Evolutionary conservation across 2,797 vertebrate species (phyloP).

Genomic region (Eospalax fontanierii): DNA sequence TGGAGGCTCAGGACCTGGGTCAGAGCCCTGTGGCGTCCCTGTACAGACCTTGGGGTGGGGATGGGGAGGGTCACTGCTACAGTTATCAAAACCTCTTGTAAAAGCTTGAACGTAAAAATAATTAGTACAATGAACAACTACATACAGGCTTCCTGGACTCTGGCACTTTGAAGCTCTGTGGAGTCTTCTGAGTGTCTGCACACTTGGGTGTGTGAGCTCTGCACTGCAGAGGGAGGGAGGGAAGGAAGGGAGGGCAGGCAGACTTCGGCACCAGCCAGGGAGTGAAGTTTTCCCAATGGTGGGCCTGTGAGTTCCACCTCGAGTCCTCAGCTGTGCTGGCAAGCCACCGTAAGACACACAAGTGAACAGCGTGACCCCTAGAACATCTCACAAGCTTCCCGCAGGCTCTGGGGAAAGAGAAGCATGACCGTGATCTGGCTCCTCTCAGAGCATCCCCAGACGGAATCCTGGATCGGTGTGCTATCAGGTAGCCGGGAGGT

Average conservation of each 20-base stretch:
- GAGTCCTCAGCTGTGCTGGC: neutral
- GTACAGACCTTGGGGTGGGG: neutral
- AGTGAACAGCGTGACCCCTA: neutral
- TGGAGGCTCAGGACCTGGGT: neutral
- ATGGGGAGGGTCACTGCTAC: too few species aligned
- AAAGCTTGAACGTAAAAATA: neutral
- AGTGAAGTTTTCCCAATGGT: too few species aligned
- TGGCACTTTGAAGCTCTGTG: neutral
- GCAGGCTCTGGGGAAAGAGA: neutral
- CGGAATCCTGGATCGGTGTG: neutral
- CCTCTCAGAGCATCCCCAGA: neutral
- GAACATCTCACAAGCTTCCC: neutral
- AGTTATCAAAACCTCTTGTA: neutral
- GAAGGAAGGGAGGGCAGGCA: neutral
- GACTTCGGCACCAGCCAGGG: neutral
- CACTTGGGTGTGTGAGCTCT: neutral
- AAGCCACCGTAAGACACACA: too few species aligned
- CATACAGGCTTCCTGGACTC: neutral
- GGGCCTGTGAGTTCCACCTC: neutral
- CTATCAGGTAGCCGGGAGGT: rapidly evolving
- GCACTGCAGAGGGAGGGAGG: neutral
- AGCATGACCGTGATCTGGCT: neutral
- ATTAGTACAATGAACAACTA: neutral
- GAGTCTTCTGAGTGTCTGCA: neutral
- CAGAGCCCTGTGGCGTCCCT: rapidly evolving